phyloP scores from a whole-genome alignment of 2,113 vertebrate species.

The Protobothrops mucrosquamatus region DNA sequence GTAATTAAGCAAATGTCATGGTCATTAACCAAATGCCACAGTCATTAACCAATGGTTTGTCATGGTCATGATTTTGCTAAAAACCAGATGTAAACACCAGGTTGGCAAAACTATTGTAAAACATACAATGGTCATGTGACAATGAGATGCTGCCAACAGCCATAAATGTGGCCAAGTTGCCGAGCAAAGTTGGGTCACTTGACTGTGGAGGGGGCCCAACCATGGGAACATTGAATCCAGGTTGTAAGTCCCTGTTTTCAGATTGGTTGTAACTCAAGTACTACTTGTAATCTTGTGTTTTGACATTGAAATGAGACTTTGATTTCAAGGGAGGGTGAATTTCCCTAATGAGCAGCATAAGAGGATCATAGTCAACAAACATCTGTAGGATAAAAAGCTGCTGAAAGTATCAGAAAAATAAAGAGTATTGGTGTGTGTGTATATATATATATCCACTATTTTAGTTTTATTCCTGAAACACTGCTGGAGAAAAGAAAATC shows the following conservation, averaged over 20 bases:
- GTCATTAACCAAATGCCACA: background rate
- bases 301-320: background rate
- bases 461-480: background rate
- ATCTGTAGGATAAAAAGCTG: background rate
- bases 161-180: background rate
- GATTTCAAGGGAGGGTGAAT: background rate
- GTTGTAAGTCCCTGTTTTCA: background rate
- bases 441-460: background rate
- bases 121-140: background rate
- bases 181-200: background rate
- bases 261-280: background rate
- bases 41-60: background rate
- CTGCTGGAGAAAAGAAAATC: background rate
- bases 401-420: background rate
- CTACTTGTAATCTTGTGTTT: background rate
- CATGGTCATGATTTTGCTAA: background rate
- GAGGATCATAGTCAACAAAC: background rate
- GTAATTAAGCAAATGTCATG: background rate
- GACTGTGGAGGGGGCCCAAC: background rate
- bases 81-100: background rate
- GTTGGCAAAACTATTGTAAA: background rate
- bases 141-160: background rate
- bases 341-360: background rate
- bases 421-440: background rate
- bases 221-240: background rate